These are phyloP conservation scores for Callospermophilus lateralis DNA, from an alignment of 2,113 vertebrate genomes.

Conservation along the genomic window DNA sequence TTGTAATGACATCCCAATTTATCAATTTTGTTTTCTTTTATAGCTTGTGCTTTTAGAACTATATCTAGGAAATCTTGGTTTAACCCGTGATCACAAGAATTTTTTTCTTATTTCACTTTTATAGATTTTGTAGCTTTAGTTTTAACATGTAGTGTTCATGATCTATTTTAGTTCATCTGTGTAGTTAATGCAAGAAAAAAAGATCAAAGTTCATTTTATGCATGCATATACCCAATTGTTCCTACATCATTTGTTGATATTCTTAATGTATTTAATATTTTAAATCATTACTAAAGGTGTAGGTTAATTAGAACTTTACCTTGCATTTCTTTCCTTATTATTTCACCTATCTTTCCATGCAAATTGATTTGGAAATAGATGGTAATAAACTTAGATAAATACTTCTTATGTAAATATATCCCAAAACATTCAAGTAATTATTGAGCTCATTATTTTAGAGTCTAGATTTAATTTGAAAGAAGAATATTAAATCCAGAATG, in stretches of 20 bases:
- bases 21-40: background rate
- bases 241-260: background rate
- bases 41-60: background rate
- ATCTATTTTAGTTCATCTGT: background rate
- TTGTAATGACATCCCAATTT: background rate
- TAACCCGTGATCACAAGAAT: background rate
- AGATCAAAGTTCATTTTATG: background rate
- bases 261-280: constrained; percentile 17
- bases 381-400: background rate
- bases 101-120: background rate
- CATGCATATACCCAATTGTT: background rate
- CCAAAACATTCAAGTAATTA: background rate
- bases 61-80: background rate
- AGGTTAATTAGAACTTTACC: background rate
- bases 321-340: background rate
- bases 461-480: constrained; percentile 21
- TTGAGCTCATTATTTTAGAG: background rate
- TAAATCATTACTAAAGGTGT: background rate
- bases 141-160: background rate
- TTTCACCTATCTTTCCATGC: background rate
- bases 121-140: background rate
- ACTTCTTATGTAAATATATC: constrained; percentile 8
- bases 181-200: background rate
- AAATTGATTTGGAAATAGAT: constrained; percentile 19
- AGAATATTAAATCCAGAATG: background rate